Base-by-base conservation (phyloP, 64 coral and sea anemone species). In the Hydrozoanthus tunicans region DNA sequence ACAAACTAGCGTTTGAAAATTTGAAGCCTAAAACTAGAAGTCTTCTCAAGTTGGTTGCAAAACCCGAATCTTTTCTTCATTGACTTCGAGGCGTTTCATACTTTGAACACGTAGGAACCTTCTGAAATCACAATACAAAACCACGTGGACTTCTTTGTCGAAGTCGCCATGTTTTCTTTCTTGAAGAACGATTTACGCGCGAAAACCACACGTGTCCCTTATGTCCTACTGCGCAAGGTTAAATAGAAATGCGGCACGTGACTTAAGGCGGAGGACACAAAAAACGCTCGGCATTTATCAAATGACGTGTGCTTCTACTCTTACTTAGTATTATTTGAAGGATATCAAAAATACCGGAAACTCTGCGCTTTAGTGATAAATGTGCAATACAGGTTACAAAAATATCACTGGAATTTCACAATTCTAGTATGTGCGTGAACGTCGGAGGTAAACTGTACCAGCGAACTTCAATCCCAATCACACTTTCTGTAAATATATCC, bases 151-250 rank as follows among this genome's bases (percentile, higher is more conserved):
- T 24, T 88, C 68, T 88, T 88, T 88, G 84, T 75, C 51, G 5
- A 17, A 74, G 55, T 88, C 54, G 53, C 84, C 69, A 58, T 86
- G 83, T 86, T 86, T 74, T 74, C 67, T 59, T 74, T 51, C 55
- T 60, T 57, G 53, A 23, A 53, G 68, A n/a, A 23, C 10, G 83
- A 86, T 86, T 86, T 86, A 86, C 83, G 83, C 83, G 83, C 67
- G 68, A 86, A 86, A 82, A 73, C 84, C 58, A 88, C 84, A 88
- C 84, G 84, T 88, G 84, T 73, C 68, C 54, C 51, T 59, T 15
- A 57, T 14, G 56, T 23, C 68, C 20, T 15, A 73, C 56, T 88
- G 69, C 84, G 84, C 69, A 88, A 6, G 56, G 7, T 15, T 15
- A 9, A 12, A 51, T 57, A 61, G 5, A 7, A 4, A 65, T 43